phyloP scores from a whole-genome alignment of 2,797 vertebrate species.

The Anguilla marmorata region DNA sequence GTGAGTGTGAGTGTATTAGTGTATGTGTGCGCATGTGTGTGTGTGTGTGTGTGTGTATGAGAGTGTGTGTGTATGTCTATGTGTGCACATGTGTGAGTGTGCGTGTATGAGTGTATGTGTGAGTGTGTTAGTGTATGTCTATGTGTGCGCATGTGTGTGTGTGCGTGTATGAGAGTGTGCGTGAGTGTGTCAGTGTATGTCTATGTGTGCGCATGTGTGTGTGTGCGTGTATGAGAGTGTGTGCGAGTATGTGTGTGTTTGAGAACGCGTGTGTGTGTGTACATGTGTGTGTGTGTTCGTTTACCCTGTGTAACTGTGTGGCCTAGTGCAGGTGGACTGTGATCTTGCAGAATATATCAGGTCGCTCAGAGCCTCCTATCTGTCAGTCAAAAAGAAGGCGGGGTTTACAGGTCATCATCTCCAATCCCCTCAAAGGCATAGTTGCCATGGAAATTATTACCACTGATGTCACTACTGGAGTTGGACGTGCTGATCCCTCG shows the following conservation, averaged over 20 bases:
- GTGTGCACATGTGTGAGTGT: too few species aligned
- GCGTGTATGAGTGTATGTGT: too few species aligned
- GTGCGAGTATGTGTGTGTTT: too few species aligned
- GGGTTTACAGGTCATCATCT: constrained; percentile 90
- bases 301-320: neutral
- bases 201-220: too few species aligned
- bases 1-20: too few species aligned
- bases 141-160: too few species aligned
- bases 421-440: constrained; percentile 98
- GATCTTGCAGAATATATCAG: constrained; percentile 65
- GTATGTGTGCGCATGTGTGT: too few species aligned
- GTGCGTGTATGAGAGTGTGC: neutral
- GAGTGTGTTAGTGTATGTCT: too few species aligned
- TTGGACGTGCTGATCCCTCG: constrained; percentile 90
- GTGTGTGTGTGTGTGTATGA: too few species aligned
- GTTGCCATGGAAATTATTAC: constrained; percentile 93
- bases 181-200: too few species aligned
- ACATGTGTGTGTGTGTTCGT: neutral
- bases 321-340: constrained; percentile 51
- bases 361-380: constrained; percentile 53
- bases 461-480: constrained; percentile 83
- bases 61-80: too few species aligned
- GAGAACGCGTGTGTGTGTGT: neutral
- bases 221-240: too few species aligned
- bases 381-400: constrained; percentile 27